Evolutionary conservation across 2,797 vertebrate genomes (phyloP), one percentile per base, ranked within the genome.

Genomic region (Limnodromus scolopaceus): DNA sequence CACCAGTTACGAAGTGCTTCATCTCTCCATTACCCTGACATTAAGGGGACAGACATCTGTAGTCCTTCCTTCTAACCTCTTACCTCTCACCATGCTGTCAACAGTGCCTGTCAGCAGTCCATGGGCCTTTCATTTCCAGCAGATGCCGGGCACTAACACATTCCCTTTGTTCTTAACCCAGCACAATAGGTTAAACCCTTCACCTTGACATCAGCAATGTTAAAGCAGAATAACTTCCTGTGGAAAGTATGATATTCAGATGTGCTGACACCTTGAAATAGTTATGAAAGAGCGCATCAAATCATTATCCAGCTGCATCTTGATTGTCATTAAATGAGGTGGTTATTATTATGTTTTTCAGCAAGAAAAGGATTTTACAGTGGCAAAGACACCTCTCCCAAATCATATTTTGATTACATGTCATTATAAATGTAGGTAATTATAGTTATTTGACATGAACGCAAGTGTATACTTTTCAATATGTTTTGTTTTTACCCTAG

Each of bases 381-480:
- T 53, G 45, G 46, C 8, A 70, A 87, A 94, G 36, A 80, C 39
- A 68, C 41, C 24, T 84, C 48, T 80, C 23, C 23, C 25, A 91
- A 93, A 93, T 89, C 51, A 49, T 89, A 77, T 87, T 94, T 93
- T 96, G 89, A 96, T 96, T 96, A 55, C n/a, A 66, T 66, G 48
- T 63, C 58, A 77, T 97, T 84, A 94, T 48, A 68, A 95, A 80
- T 32, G 38, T 80, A 60, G 27, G 20, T 84, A 93, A 87, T 94
- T 92, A 83, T 25, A 16, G 58, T 82, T 93, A 72, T 91, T 92
- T 90, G 48, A 77, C 90, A 71, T 64, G 16, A 84, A 79, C 25
- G 5, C 48, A 84, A 91, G n/a, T 79, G 51, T 51, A 22, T 93
- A 79, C 84, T 91, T 94, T 87, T 79, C 84, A 93, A 60, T 74